phyloP scores from a whole-genome alignment of 2,113 vertebrate species.

The zebrafish (Danio rerio) region DNA sequence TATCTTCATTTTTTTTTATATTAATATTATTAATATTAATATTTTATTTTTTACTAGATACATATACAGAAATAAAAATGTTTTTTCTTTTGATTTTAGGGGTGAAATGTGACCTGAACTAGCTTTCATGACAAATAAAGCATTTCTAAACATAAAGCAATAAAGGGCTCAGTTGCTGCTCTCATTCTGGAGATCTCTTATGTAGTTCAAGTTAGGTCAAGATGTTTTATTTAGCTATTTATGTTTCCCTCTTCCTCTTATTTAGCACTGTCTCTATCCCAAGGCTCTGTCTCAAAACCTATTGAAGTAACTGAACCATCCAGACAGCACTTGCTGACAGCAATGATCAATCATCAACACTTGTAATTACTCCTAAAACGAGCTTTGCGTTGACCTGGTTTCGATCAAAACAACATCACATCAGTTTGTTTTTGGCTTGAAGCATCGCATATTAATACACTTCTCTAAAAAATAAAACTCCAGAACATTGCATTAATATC shows the following conservation, averaged over 20 bases:
- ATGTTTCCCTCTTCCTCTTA: background rate
- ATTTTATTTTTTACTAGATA: background rate
- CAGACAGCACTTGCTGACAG: background rate
- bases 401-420: no score
- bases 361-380: no score
- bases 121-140: background rate
- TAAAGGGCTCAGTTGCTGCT: background rate
- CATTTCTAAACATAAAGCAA: no score
- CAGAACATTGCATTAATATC: background rate
- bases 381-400: no score
- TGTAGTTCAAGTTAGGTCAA: background rate
- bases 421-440: no score
- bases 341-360: background rate
- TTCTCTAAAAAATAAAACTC: no score
- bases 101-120: background rate
- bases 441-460: no score
- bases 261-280: background rate
- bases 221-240: background rate
- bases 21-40: no score
- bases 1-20: no score
- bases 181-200: background rate
- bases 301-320: background rate
- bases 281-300: slow-evolving; percentile 2
- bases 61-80: background rate
- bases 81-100: background rate